phyloP scores from a whole-genome alignment of 2,797 vertebrate genomes.

The Octomys mimax region DNA sequence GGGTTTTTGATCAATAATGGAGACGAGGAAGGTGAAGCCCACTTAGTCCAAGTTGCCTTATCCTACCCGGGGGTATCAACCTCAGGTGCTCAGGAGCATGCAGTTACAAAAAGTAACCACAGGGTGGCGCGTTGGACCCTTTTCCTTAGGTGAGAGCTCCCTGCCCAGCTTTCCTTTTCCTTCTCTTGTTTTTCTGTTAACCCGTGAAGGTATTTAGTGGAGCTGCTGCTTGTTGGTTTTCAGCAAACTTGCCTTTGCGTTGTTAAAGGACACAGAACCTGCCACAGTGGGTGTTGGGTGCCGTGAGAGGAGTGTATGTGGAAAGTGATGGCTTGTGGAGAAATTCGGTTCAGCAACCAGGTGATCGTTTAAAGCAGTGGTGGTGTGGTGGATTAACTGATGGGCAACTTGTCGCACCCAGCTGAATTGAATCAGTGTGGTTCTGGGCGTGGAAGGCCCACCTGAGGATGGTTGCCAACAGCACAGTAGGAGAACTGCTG shows the following conservation, averaged over 20 bases:
- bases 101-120: conserved; percentile 44
- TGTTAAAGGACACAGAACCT: background rate
- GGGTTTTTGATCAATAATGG: background rate
- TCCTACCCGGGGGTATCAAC: fast-evolving
- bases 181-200: background rate
- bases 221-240: background rate
- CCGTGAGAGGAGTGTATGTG: background rate
- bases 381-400: background rate
- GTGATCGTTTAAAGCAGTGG: background rate
- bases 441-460: background rate
- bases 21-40: background rate
- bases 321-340: background rate
- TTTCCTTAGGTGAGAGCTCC: background rate
- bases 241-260: background rate
- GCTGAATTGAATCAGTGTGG: background rate
- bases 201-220: background rate
- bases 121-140: conserved; percentile 57
- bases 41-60: background rate
- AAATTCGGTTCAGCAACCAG: background rate
- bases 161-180: background rate
- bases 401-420: background rate
- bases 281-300: background rate
- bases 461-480: background rate
- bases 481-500: background rate
- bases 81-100: background rate